Evolutionary conservation across 2,888 invertebrate species (phyloP).

Genomic region (Lasioglossum zephyrum): DNA sequence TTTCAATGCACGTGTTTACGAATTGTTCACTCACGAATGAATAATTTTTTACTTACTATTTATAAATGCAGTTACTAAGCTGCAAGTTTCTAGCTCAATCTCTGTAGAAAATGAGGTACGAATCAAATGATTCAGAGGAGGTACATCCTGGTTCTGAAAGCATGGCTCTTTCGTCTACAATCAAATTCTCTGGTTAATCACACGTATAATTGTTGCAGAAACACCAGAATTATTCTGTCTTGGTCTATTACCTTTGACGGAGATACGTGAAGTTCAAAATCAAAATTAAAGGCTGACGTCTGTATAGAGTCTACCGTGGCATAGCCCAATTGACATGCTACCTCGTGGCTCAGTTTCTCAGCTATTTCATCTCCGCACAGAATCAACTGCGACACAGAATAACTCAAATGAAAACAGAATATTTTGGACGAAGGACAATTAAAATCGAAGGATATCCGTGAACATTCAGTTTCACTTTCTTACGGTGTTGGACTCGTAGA

Average conservation of each 20-base stretch:
- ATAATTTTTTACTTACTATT: conserved; percentile 85
- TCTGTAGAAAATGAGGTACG: conserved; percentile 87
- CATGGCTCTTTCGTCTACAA: conserved; percentile 77
- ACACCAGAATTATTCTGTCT: neutral
- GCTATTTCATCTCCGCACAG: conserved; percentile 77
- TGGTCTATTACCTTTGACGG: conserved; percentile 39
- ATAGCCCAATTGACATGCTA: conserved; percentile 85
- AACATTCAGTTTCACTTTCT: conserved; percentile 34
- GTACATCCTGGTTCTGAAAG: conserved; percentile 82
- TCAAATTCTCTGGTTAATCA: conserved; percentile 17
- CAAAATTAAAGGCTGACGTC: conserved; percentile 55
- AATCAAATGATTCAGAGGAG: conserved; percentile 84
- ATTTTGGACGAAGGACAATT: neutral
- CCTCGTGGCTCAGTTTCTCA: conserved; percentile 81
- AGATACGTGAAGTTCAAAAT: conserved; percentile 24
- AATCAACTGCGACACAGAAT: conserved; percentile 67
- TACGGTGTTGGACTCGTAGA: conserved; percentile 75
- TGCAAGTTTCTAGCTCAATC: conserved; percentile 88
- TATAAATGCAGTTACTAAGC: conserved; percentile 88
- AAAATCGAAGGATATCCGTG: neutral
- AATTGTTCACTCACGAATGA: conserved; percentile 82
- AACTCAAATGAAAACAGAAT: neutral
- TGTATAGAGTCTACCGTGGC: conserved; percentile 80
- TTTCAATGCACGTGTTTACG: conserved; percentile 70
- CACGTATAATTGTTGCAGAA: neutral